Percentiles rank a stretch among this genome's conserved stretches.
Evolutionary conservation across 2,797 vertebrate species (phyloP).

Genomic region (Chromobotia macracanthus): DNA sequence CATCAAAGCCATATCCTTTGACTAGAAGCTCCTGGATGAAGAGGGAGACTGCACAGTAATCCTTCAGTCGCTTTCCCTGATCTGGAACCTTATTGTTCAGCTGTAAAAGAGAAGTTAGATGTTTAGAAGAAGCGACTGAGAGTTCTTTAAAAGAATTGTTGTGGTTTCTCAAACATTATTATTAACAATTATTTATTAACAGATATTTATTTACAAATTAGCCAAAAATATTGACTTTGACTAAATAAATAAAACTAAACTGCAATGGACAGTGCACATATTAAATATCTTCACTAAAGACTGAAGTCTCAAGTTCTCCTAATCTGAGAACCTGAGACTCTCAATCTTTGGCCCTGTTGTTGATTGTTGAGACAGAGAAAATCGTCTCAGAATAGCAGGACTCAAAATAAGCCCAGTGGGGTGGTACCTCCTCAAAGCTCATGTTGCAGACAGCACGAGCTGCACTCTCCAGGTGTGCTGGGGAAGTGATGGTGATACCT

Average conservation of each 20-base stretch:
- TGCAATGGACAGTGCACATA: neutral
- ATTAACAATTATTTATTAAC: no score
- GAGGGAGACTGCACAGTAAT: conserved; percentile 75
- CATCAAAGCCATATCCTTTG: conserved; percentile 76
- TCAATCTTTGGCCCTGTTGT: neutral
- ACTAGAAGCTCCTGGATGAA: conserved; percentile 75
- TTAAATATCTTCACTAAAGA: neutral
- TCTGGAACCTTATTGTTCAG: conserved; percentile 66
- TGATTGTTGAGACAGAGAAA: conserved; percentile 29
- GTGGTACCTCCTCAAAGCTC: conserved; percentile 73
- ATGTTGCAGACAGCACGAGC: conserved; percentile 69
- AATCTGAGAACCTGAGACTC: neutral
- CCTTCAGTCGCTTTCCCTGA: conserved; percentile 59
- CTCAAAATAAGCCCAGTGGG: conserved; percentile 32
- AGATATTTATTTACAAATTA: no score
- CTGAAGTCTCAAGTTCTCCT: neutral
- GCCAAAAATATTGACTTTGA: no score
- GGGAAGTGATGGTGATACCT: conserved; percentile 64
- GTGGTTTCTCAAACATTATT: no score
- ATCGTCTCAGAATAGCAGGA: conserved; percentile 44
- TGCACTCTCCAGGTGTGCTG: conserved; percentile 67
- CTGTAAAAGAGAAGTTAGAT: conserved; percentile 62
- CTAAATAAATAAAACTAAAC: neutral
- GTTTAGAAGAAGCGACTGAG: neutral
- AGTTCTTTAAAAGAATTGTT: neutral